These are phyloP conservation scores for Pentalonia nigronervosa DNA, from an alignment of 1,140 invertebrate species.

Conservation along the genomic window DNA sequence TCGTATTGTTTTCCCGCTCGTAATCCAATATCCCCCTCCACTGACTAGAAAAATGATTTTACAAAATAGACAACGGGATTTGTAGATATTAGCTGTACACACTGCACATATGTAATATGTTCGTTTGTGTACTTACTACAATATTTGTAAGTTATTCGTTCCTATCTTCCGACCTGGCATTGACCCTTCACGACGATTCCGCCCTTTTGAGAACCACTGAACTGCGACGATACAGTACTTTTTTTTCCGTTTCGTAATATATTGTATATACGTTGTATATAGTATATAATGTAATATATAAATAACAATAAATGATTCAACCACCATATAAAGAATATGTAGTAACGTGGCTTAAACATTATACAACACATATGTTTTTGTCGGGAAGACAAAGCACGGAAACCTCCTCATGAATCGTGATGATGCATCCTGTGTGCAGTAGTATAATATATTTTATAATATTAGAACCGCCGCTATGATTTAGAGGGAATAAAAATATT, in stretches of 20 bases:
- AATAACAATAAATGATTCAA: conserved; percentile 33
- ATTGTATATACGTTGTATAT: background rate
- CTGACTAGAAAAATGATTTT: conserved; percentile 9
- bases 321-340: background rate
- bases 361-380: background rate
- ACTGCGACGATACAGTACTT: background rate
- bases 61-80: conserved; percentile 4
- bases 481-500: conserved; percentile 10
- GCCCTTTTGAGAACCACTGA: conserved; percentile 36
- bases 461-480: background rate
- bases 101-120: background rate
- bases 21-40: background rate
- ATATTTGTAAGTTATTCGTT: conserved; percentile 4
- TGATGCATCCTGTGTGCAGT: background rate
- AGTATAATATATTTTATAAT: background rate
- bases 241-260: background rate
- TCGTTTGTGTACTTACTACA: background rate
- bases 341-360: background rate
- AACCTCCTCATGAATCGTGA: conserved; percentile 1
- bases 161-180: background rate
- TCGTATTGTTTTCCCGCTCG: conserved; percentile 43
- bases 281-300: background rate
- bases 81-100: background rate
- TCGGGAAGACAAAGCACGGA: conserved; percentile 32
- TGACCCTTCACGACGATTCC: background rate